A percentile compares a stretch with the other conserved stretches of the same genome.
These are phyloP conservation scores for Megaceryle maxima DNA, from an alignment of 2,113 vertebrate species.

Conservation along the genomic window DNA sequence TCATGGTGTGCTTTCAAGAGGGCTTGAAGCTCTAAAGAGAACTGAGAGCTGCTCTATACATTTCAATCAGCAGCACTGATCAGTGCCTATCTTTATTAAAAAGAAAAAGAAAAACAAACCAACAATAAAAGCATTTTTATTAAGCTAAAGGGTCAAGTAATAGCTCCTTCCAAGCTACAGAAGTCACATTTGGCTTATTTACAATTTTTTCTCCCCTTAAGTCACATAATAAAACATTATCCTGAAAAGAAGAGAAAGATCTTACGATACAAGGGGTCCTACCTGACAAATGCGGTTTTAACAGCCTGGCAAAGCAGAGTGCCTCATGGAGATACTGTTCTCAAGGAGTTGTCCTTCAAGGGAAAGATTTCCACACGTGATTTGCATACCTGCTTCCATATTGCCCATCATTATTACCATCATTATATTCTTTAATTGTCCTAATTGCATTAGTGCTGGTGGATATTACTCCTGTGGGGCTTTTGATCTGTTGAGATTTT, in stretches of 20 bases:
- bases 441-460: background rate
- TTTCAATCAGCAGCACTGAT: background rate
- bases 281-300: background rate
- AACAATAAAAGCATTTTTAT: conserved; percentile 18
- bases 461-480: background rate
- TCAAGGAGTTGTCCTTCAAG: background rate
- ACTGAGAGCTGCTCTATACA: background rate
- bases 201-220: background rate
- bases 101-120: background rate
- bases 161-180: background rate
- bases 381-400: background rate
- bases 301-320: background rate
- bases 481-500: background rate
- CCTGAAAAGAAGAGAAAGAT: background rate
- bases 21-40: background rate
- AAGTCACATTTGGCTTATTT: background rate
- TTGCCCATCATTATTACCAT: background rate
- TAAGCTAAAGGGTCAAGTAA: background rate
- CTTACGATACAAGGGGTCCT: background rate
- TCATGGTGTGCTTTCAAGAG: conserved; percentile 33
- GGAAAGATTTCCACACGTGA: background rate
- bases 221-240: background rate
- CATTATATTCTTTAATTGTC: background rate
- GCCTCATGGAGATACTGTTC: background rate
- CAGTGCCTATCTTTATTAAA: background rate